Evolutionary conservation across 2,113 vertebrate genomes (phyloP), one percentile per base, ranked within the genome.

Genomic region (Chlamydotis undulata): DNA sequence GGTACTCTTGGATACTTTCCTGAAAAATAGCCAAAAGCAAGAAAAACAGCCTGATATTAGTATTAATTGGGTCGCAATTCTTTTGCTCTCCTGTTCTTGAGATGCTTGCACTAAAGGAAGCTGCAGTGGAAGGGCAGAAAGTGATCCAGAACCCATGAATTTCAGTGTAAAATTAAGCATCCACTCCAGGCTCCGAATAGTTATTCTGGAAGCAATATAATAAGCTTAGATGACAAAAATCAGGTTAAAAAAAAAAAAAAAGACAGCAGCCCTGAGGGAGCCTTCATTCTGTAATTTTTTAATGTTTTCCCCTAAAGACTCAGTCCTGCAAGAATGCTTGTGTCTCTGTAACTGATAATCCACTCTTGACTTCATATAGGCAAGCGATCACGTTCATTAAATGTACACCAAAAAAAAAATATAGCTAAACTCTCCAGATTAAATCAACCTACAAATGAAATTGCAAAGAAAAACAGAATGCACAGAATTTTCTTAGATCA

Each of bases 301-400:
- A 22, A 45, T 50, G 4, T 14, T 73, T 88, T 60, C 45, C 45
- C 21, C 31, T 53, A 23, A 93, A 75, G 22, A 41, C 31, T 24
- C 23, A 28, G 12, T n/a, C 6, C n/a, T 37, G 7, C 17, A 78
- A 86, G 49, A 91, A 50, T 7, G 11, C 14, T 49, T 53, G n/a
- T 61, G 33, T 11, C 33, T 92, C 53, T 83, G 23, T 7, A 71
- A 26, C 26, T 60, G 14, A 69, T 28, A 65, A 19, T 4, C 26
- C 17, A 50, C 4, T 4, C 28, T 47, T 71, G 15, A 69, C 12
- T 65, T 61, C 55, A 80, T 45, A 69, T 2, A 61, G 24, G 19
- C 19, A 92, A 77, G 7, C 5, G 3, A 74, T 24, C 5, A 14
- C 0, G 0, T 37, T n/a, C 6, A 24, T 14, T 84, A 49, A 49